These are phyloP conservation scores for Drosophila mettleri DNA, from an alignment of 2,888 invertebrate genomes.

Conservation along the genomic window DNA sequence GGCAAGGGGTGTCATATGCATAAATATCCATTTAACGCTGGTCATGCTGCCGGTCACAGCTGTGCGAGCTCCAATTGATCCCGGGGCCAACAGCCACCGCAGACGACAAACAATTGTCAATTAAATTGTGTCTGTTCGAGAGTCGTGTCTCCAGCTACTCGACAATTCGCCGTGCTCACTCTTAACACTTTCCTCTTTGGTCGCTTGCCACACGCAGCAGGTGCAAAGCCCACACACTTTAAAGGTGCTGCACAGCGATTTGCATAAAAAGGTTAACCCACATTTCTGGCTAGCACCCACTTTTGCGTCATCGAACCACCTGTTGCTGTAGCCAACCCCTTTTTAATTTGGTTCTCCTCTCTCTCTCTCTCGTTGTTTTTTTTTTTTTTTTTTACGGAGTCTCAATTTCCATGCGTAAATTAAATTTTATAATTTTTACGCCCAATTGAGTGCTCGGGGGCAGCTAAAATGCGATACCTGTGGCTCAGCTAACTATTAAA, in stretches of 20 bases:
- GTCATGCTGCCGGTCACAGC: slow-evolving; percentile 36
- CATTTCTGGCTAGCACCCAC: background rate
- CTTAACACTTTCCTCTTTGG: background rate
- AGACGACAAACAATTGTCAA: slow-evolving; percentile 47
- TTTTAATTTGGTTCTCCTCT: background rate
- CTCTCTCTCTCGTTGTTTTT: too few relatives aligned
- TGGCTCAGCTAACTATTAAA: too few relatives aligned
- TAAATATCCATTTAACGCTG: slow-evolving; percentile 41
- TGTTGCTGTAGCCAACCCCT: slow-evolving; percentile 46
- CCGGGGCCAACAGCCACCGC: slow-evolving; percentile 24
- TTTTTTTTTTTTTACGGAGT: slow-evolving; percentile 18
- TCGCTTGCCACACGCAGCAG: background rate
- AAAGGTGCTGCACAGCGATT: slow-evolving; percentile 44
- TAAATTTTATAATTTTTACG: slow-evolving; percentile 71
- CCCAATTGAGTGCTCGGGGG: slow-evolving; percentile 49
- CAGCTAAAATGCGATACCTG: slow-evolving; percentile 11
- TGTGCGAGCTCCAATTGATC: slow-evolving; percentile 21
- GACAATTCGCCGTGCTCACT: background rate
- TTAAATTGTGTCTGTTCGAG: slow-evolving; percentile 40
- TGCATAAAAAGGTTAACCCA: slow-evolving; percentile 48
- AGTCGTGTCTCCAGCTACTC: slow-evolving; percentile 22
- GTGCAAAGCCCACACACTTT: slow-evolving; percentile 24
- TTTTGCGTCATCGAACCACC: slow-evolving; percentile 25
- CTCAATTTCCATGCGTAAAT: slow-evolving; percentile 57
- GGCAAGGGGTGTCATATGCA: slow-evolving; percentile 26